A percentile compares a stretch with the other conserved stretches of the same genome.
Conservation (phyloP, 2,888 invertebrate genomes). For the Bugula neritina region DNA sequence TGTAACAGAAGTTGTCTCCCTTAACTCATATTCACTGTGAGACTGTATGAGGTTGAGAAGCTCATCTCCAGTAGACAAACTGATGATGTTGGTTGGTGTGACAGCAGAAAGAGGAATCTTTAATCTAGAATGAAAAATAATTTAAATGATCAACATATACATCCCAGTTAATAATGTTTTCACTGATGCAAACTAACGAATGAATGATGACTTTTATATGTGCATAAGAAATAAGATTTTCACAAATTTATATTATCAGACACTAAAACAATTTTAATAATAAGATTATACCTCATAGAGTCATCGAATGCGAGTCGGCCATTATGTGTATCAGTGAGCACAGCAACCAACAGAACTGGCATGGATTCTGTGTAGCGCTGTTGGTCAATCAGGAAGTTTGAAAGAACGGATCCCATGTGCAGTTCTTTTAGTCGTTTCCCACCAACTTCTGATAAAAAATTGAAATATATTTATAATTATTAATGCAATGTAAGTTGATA, state of each 20-base stretch:
- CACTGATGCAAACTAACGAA: too few relatives aligned
- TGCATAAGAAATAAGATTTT: too few relatives aligned
- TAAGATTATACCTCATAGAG: neutral
- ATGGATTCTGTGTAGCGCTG: neutral
- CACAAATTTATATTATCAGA: too few relatives aligned
- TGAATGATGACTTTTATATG: too few relatives aligned
- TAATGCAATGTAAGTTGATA: too few relatives aligned
- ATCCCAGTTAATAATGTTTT: too few relatives aligned
- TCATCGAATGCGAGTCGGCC: neutral
- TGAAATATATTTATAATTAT: too few relatives aligned
- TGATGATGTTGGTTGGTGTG: neutral
- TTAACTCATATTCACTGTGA: constrained; percentile 20
- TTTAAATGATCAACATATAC: too few relatives aligned
- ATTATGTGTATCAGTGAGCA: neutral
- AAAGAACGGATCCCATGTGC: neutral
- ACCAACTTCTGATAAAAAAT: neutral
- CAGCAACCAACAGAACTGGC: neutral
- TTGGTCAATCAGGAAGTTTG: neutral
- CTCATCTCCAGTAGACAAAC: neutral
- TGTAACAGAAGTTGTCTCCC: constrained; percentile 5
- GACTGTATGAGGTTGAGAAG: neutral
- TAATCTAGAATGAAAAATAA: neutral
- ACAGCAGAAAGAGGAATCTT: neutral
- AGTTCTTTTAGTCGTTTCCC: neutral
- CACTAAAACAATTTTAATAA: too few relatives aligned